phyloP scores from a whole-genome alignment of 2,888 invertebrate species.

The Tryphoninae sp. region DNA sequence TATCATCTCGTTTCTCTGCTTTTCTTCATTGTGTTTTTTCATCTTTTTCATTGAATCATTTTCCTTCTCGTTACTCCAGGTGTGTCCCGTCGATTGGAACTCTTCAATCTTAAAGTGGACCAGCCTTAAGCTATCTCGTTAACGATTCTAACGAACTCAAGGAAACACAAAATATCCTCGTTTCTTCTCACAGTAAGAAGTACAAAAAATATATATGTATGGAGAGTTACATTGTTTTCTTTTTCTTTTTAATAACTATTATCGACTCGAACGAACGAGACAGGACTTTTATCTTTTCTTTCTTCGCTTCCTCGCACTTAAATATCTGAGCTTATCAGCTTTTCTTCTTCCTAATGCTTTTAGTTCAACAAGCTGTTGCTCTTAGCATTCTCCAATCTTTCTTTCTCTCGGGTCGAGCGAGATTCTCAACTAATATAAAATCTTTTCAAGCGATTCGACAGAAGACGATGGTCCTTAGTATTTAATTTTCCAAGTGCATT shows the following conservation, averaged over 20 bases:
- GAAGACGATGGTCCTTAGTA: no score
- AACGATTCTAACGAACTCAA: neutral
- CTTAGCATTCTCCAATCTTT: no score
- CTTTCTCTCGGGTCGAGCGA: no score
- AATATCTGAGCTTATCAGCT: constrained; percentile 18
- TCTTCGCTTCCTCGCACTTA: constrained; percentile 1
- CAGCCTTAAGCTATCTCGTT: neutral
- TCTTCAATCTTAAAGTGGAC: constrained; percentile 17
- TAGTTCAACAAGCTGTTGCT: no score
- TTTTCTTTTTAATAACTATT: constrained; percentile 7
- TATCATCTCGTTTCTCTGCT: constrained; percentile 17
- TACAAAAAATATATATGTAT: constrained; percentile 61
- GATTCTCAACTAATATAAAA: no score
- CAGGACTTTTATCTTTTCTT: constrained; percentile 2
- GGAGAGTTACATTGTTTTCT: constrained; percentile 29
- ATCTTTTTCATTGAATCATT: neutral
- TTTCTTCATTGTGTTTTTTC: constrained; percentile 25
- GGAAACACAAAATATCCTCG: constrained; percentile 16
- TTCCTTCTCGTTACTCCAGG: constrained; percentile 67
- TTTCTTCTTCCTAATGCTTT: no score
- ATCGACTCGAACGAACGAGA: constrained; percentile 19
- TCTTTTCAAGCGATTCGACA: no score
- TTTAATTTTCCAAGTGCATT: no score
- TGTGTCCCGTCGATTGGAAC: constrained; percentile 41
- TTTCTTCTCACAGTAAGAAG: constrained; percentile 29